Conservation (phyloP, 2,797 vertebrate genomes). For the Trachurus trachurus region DNA sequence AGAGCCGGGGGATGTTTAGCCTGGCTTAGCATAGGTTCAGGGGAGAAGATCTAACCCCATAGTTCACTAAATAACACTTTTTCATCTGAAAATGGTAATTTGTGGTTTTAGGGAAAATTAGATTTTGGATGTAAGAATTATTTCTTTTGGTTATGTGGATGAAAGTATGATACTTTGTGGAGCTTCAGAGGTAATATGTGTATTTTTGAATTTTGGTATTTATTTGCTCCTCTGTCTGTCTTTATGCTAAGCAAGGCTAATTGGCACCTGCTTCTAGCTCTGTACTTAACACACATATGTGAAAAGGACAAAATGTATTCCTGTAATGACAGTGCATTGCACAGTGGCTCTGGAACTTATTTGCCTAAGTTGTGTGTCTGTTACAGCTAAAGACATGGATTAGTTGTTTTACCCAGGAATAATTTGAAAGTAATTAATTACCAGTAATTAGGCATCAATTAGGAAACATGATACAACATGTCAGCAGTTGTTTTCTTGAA, state of each 20-base stretch:
- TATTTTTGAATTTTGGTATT: too few relatives aligned
- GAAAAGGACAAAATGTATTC: background rate
- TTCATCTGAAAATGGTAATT: background rate
- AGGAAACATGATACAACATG: background rate
- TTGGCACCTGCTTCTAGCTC: background rate
- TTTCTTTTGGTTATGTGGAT: too few relatives aligned
- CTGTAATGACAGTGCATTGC: too few relatives aligned
- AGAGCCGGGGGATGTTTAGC: background rate
- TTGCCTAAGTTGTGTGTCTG: background rate
- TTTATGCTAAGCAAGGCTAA: conserved; percentile 42
- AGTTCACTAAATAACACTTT: background rate
- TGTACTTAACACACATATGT: background rate
- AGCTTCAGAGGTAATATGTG: too few relatives aligned
- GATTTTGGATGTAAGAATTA: background rate
- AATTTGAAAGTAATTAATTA: background rate
- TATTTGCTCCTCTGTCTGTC: background rate
- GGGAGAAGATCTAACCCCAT: background rate
- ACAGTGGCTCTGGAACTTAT: background rate
- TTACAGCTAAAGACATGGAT: background rate
- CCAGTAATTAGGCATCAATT: background rate
- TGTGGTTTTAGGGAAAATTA: background rate
- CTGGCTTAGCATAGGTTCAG: conserved; percentile 6
- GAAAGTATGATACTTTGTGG: too few relatives aligned
- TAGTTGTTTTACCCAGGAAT: background rate
- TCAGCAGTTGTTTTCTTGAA: conserved; percentile 12